Evolutionary conservation across 2,888 invertebrate genomes (phyloP), one percentile per base, ranked within the genome.

Genomic region (Noctuana brunneofusca): DNA sequence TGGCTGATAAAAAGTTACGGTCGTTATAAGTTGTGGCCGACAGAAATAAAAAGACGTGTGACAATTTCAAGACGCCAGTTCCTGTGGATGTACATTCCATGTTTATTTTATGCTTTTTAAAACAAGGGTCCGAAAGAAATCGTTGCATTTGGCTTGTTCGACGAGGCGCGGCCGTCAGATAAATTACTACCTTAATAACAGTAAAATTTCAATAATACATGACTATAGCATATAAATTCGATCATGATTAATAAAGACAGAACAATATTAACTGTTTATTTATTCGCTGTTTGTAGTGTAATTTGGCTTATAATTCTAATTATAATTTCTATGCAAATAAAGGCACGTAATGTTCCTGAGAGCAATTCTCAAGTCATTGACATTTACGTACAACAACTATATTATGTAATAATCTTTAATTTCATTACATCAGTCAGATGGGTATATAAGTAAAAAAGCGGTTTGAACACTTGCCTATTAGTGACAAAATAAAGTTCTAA

Each of bases 181-280:
- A 90, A 90, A 90, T 89, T 88, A 87, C 80, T 74, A 72, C 73
- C 74, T 78, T 83, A 81, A 85, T 86, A 87, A 86, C 83, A 82
- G 80, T 78, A 85, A 83, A 81, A 81, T 80, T 78, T 49, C 49
- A 62, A 50, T 62, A 49, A 62, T 80, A 73, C 79, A 77, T 79
- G 80, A 79, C 76, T 80, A 78, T 76, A 76, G 77, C 78, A 79
- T 67, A 81, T 82, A 82, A 81, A 86, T 83, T 83, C 77, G 73
- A 75, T 79, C 83, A 83, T 79, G 80, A 84, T 86, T 81, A 83
- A 83, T 75, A 78, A 74, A 69, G 67, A 75, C 80, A 72, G 69
- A 66, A 71, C 70, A 68, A 66, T 62, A 70, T 69, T 66, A 53
- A 54, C 52, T 50, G 50, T 11, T 52, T 62, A 53, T 58, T 65